These are phyloP conservation scores for Nesidiocoris tenuis DNA, from an alignment of 2,888 invertebrate genomes.

Conservation along the genomic window DNA sequence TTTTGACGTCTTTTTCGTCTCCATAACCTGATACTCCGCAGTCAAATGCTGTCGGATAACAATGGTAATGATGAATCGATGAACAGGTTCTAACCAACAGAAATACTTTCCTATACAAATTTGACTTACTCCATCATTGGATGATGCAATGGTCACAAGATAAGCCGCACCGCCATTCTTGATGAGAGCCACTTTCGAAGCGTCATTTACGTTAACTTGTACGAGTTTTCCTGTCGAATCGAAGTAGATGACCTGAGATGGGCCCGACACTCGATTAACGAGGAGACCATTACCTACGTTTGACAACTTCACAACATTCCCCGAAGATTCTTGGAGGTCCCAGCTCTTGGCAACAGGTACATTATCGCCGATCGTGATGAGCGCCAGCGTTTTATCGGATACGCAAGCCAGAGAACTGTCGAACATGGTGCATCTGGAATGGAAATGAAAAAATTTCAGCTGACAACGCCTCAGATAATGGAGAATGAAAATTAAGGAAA, in stretches of 20 bases:
- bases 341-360: not conserved
- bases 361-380: not conserved
- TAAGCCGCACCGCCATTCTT: slow-evolving; percentile 6
- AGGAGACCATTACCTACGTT: slow-evolving; percentile 8
- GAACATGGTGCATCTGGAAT: not conserved
- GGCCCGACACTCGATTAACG: not conserved
- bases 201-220: not conserved
- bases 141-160: not conserved
- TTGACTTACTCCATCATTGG: not conserved
- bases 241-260: slow-evolving; percentile 4
- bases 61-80: too few species aligned
- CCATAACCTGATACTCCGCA: slow-evolving; percentile 10
- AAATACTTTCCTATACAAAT: too few species aligned
- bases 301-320: not conserved
- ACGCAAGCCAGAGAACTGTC: not conserved
- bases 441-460: too few species aligned
- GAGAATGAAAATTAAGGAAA: too few species aligned
- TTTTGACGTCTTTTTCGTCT: slow-evolving; percentile 21
- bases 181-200: not conserved
- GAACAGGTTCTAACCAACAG: too few species aligned
- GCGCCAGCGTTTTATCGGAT: not conserved
- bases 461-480: too few species aligned
- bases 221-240: slow-evolving; percentile 2
- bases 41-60: slow-evolving; percentile 8
- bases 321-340: not conserved